phyloP scores from a whole-genome alignment of 2,113 vertebrate genomes.

The Bungarus multicinctus region DNA sequence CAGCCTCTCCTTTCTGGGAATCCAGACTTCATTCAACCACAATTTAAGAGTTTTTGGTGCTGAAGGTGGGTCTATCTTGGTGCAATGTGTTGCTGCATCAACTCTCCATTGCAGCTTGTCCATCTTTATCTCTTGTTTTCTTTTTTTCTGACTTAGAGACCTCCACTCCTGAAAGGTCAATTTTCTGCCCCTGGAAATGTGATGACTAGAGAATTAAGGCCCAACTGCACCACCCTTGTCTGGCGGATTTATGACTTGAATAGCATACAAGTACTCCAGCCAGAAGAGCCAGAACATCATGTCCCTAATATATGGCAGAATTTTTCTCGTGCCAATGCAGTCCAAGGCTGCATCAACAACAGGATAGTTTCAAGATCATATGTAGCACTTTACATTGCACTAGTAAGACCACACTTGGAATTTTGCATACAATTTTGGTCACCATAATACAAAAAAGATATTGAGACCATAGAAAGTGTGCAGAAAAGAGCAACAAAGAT shows the following conservation, averaged over 20 bases:
- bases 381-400: neutral
- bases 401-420: neutral
- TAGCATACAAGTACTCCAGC: neutral
- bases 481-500: too few relatives aligned
- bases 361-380: neutral
- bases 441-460: neutral
- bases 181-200: neutral
- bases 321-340: neutral
- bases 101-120: neutral
- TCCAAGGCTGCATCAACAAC: neutral
- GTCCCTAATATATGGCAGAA: neutral
- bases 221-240: neutral
- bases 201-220: neutral
- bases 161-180: neutral
- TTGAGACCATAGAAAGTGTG: neutral
- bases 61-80: neutral
- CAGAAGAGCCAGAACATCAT: neutral
- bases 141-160: neutral
- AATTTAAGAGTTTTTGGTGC: neutral
- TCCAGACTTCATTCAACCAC: neutral
- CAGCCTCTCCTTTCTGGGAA: neutral
- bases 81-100: neutral
- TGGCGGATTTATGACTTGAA: neutral
- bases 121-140: neutral
- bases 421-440: neutral